These are phyloP conservation scores for Vireo altiloquus DNA, from an alignment of 2,113 vertebrate species.

Conservation along the genomic window DNA sequence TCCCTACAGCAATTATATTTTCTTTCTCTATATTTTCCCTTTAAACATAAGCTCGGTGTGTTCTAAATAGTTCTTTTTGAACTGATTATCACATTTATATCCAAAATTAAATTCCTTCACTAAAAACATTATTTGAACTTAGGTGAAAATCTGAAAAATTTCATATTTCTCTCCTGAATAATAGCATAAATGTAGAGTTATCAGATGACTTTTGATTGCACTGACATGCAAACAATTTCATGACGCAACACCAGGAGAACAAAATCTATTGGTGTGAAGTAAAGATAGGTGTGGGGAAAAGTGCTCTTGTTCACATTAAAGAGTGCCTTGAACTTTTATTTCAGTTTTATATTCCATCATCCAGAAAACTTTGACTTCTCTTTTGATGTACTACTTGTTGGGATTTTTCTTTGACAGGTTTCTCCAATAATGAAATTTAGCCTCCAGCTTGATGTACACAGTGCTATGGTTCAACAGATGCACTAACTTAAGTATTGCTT, in stretches of 20 bases:
- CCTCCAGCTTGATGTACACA: not conserved
- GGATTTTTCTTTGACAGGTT: not conserved
- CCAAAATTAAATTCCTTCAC: not conserved
- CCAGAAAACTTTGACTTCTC: not conserved
- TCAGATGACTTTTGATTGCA: not conserved
- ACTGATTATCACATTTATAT: not conserved
- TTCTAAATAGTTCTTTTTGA: constrained; percentile 9
- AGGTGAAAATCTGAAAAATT: not conserved
- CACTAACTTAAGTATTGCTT: not conserved
- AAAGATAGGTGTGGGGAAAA: not conserved
- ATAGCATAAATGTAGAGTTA: not conserved
- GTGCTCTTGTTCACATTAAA: not conserved
- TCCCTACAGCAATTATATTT: not conserved
- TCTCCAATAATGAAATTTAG: not conserved
- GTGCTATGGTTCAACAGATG: not conserved
- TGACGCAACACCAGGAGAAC: not conserved
- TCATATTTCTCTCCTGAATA: not conserved
- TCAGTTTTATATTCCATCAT: not conserved
- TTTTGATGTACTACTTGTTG: not conserved
- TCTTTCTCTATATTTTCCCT: not conserved
- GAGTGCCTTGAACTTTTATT: not conserved
- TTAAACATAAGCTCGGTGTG: not conserved
- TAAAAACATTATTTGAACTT: not conserved
- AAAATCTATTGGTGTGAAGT: not conserved
- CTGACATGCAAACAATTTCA: not conserved